Evolutionary conservation across 2,797 vertebrate genomes (phyloP).

Genomic region (Anniella stebbinsi): DNA sequence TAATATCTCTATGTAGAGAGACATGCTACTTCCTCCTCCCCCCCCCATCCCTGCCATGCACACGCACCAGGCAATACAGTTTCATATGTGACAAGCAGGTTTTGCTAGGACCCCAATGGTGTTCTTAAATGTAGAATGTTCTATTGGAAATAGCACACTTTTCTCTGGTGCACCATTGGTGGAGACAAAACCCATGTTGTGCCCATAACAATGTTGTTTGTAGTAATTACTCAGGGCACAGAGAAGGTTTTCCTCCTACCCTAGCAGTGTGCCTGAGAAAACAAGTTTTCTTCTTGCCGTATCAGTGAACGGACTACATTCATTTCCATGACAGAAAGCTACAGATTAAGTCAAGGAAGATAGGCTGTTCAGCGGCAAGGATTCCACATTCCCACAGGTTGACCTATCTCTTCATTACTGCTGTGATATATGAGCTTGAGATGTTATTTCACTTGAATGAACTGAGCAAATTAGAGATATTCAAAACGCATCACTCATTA

Average conservation of each 20-base stretch:
- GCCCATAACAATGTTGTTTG: not conserved
- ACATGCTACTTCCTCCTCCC: not conserved
- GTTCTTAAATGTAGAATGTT: not conserved
- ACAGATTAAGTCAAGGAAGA: not conserved
- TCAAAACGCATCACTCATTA: not conserved
- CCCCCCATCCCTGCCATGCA: too few relatives aligned
- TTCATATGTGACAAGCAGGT: not conserved
- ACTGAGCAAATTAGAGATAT: constrained; percentile 7
- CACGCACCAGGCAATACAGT: not conserved
- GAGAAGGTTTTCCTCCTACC: too few relatives aligned
- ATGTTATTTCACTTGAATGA: constrained; percentile 18
- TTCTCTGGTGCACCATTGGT: not conserved
- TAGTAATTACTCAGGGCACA: not conserved
- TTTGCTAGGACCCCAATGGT: not conserved
- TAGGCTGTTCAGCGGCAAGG: not conserved
- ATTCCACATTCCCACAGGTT: not conserved
- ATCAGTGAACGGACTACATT: not conserved
- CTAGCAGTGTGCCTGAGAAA: not conserved
- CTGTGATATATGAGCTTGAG: not conserved
- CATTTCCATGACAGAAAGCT: not conserved
- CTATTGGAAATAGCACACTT: not conserved
- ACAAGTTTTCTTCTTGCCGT: not conserved
- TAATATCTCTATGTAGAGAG: not conserved
- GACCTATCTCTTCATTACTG: not conserved
- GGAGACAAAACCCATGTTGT: not conserved